Evolutionary conservation across 2,888 invertebrate genomes (phyloP), one percentile per base, ranked within the genome.

Genomic region (Hemaris fuciformis): DNA sequence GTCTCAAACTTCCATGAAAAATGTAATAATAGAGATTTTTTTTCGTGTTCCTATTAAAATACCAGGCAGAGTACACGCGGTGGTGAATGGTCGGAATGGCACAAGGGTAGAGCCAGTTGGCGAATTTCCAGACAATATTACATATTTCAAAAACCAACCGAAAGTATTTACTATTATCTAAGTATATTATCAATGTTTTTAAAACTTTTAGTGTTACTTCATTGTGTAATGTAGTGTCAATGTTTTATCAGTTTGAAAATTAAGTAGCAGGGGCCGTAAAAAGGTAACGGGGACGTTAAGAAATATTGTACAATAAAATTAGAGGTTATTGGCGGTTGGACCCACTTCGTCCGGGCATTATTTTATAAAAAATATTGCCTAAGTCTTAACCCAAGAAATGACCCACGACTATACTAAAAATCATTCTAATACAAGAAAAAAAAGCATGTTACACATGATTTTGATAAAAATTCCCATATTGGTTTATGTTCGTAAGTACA

Each of bases 101-200:
- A 69, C 63, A 68, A 67, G 72, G 81, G 81, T 83, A 81, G 75
- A 71, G 73, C 66, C 72, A 74, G 75, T 83, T 87, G 87, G 87
- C 82, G 60, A 60, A 43, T 65, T 66, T 81, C 87, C 87, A 87
- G 82, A 81, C 77, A 78, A 68, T 72, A 79, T 76, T 15, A 27
- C 27, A 53, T 53, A 75, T 78, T 76, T 77, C 69, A 75, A 76
- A 80, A 82, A 75, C 66, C 38, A 10, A 69, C 65, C 73, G 63
- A 64, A 66, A 62, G 61, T 69, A 59, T 73, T 75, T 72, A 73
- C 15, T 7, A 25, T 48, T 15, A 23, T 46, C n/a, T 1, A n/a
- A 25, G 1, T n/a, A 15, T 22, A 45, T 45, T 27, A 27, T 27
- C 8, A 25, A 13, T 7, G 23, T 23, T 6, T 10, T 23, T 6